Conservation (phyloP, 2,113 vertebrate species). For the Marmota monax region DNA sequence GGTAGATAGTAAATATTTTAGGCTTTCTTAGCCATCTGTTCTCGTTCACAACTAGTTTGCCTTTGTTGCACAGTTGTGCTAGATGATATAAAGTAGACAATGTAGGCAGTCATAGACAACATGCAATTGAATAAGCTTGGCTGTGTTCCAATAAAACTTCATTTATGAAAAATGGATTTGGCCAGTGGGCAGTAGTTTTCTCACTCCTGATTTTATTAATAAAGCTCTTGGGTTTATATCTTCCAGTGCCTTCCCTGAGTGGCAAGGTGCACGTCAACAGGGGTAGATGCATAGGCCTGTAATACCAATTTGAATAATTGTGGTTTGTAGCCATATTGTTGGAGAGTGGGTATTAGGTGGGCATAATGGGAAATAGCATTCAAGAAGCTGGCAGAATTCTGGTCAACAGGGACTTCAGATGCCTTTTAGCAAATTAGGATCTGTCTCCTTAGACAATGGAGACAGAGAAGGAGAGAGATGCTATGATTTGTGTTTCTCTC, state of each 20-base stretch:
- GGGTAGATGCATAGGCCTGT: background rate
- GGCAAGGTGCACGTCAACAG: background rate
- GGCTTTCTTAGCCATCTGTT: background rate
- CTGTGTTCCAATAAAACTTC: background rate
- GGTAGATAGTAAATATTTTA: background rate
- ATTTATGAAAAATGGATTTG: background rate
- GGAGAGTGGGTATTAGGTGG: background rate
- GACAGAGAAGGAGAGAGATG: background rate
- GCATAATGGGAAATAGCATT: background rate
- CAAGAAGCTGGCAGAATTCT: background rate
- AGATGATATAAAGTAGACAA: background rate
- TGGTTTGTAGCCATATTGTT: background rate
- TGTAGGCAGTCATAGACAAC: background rate
- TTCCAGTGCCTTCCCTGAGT: background rate
- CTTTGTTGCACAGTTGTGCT: background rate
- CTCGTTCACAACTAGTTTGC: background rate
- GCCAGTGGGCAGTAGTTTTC: background rate
- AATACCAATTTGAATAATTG: background rate
- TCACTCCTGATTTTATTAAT: conserved; percentile 11
- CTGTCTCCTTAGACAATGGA: background rate
- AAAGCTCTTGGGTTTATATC: background rate
- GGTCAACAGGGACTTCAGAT: background rate
- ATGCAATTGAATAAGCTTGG: background rate
- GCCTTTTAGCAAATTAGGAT: background rate
- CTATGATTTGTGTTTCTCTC: background rate